phyloP scores from a whole-genome alignment of 1,140 invertebrate genomes.

The Drosophila mayri region DNA sequence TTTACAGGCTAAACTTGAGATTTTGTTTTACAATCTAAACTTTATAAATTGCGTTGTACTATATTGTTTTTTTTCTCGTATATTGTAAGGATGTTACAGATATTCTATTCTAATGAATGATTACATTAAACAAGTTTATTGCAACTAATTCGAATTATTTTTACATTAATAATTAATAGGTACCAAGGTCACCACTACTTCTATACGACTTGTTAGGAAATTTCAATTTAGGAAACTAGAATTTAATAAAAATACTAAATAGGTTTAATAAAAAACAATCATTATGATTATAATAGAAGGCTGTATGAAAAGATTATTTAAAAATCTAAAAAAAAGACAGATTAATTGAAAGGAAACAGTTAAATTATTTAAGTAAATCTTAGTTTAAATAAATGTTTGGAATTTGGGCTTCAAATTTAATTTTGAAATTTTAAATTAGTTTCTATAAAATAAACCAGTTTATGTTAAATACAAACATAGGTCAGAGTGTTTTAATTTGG shows the following conservation, averaged over 20 bases:
- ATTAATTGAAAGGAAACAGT: background rate
- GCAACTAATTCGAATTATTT: background rate
- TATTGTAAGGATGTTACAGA: background rate
- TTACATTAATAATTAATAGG: background rate
- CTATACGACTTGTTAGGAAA: background rate
- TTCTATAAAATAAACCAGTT: background rate
- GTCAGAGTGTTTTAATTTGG: background rate
- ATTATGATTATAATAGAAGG: background rate
- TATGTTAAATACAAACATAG: background rate
- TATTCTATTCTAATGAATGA: background rate
- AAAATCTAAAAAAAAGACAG: background rate
- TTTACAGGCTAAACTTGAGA: background rate
- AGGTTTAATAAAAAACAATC: background rate
- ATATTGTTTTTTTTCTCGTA: background rate
- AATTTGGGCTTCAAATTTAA: too few relatives aligned
- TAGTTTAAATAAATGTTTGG: too few relatives aligned
- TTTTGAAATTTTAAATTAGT: background rate
- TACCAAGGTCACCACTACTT: background rate
- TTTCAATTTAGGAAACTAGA: background rate
- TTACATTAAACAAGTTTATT: background rate
- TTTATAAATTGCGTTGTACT: background rate
- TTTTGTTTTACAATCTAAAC: background rate
- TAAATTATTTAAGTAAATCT: background rate
- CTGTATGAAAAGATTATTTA: background rate
- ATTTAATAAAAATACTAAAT: background rate